Percentiles rank a stretch among this genome's conserved stretches.
Evolutionary conservation across 1,140 invertebrate genomes (phyloP).

Genomic region (Bombus consobrinus): DNA sequence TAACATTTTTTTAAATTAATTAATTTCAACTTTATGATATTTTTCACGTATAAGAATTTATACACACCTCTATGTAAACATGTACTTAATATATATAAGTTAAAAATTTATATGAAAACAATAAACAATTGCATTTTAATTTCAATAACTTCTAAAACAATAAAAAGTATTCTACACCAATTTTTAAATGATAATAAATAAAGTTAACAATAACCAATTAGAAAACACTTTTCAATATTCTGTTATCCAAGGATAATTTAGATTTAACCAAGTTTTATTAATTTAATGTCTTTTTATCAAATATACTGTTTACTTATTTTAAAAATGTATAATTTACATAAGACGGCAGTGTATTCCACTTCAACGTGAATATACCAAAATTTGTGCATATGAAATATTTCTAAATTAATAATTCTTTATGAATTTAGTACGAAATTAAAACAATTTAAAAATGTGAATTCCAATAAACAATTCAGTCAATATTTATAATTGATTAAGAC

Average conservation of each 20-base stretch:
- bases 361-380: neutral
- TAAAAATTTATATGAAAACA: neutral
- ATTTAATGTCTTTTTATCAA: neutral
- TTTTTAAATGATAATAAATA: neutral
- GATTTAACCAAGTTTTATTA: neutral
- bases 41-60: constrained; percentile 14
- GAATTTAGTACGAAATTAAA: constrained; percentile 32
- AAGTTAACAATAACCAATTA: neutral
- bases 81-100: neutral
- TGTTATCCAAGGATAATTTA: neutral
- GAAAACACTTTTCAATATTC: neutral
- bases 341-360: neutral
- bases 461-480: constrained; percentile 52
- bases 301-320: neutral
- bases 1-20: constrained; percentile 2
- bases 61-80: constrained; percentile 2
- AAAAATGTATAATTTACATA: neutral
- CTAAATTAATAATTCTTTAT: constrained; percentile 4
- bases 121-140: neutral
- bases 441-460: constrained; percentile 39
- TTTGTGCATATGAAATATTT: neutral
- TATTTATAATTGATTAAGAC: constrained; percentile 63
- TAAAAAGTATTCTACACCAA: neutral
- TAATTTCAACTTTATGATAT: neutral
- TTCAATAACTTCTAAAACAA: neutral